Evolutionary conservation across 2,797 vertebrate genomes (phyloP).

Genomic region (Coilia nasus): DNA sequence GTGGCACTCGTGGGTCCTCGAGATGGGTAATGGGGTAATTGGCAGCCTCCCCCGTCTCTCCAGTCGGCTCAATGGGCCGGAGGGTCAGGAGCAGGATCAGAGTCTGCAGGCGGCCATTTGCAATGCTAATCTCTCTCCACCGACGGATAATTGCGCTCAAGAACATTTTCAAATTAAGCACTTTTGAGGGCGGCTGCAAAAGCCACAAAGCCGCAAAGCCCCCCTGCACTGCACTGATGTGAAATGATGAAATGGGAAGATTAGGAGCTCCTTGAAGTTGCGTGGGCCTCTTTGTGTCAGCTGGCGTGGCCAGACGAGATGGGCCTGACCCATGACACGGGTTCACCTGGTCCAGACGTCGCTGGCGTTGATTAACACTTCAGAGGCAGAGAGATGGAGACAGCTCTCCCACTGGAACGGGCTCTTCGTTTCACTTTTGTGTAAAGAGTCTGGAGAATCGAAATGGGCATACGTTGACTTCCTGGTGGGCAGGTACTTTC

Average conservation of each 20-base stretch:
- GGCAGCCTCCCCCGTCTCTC: conserved; percentile 67
- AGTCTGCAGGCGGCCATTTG: conserved; percentile 72
- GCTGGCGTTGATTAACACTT: not conserved
- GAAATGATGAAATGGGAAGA: conserved; percentile 66
- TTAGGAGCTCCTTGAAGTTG: conserved; percentile 64
- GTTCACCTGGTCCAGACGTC: not conserved
- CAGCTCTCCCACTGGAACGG: not conserved
- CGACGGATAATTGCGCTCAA: conserved; percentile 75
- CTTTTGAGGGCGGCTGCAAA: conserved; percentile 63
- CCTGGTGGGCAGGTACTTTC: too few species aligned
- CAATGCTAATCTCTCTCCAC: conserved; percentile 70
- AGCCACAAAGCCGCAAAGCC: conserved; percentile 33
- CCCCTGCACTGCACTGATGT: conserved; percentile 57
- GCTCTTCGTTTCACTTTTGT: too few species aligned
- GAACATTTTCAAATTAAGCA: conserved; percentile 70
- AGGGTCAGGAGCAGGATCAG: conserved; percentile 76
- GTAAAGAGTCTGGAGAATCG: too few species aligned
- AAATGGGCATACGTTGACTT: too few species aligned
- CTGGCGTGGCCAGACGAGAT: conserved; percentile 62
- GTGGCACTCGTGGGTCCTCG: conserved; percentile 69
- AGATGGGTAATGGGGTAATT: conserved; percentile 77
- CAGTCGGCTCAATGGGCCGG: conserved; percentile 69
- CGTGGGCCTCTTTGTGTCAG: conserved; percentile 69
- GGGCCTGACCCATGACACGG: conserved; percentile 60
- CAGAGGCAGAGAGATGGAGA: not conserved